Conservation (phyloP, 2,113 vertebrate genomes). For the Xerus inauris region DNA sequence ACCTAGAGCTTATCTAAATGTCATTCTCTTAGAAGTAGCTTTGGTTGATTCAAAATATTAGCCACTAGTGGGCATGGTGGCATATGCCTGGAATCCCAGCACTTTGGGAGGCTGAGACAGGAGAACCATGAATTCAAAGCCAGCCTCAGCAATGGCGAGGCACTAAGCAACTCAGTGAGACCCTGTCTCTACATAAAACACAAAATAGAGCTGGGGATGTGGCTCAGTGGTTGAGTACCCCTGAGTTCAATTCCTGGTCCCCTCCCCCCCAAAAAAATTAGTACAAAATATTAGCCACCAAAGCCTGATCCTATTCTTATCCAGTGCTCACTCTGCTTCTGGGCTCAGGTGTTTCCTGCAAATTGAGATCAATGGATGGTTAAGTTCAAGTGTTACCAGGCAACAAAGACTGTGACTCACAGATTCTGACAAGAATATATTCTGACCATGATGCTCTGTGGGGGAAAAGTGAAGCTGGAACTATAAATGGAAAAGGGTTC, state of each 20-base stretch:
- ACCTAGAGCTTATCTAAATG: slow-evolving; percentile 22
- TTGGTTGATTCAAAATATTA: slow-evolving; percentile 40
- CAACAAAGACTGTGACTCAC: slow-evolving; percentile 17
- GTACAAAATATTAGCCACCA: background rate
- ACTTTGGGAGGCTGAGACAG: too few species aligned
- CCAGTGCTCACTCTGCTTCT: background rate
- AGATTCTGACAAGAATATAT: background rate
- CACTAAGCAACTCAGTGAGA: too few species aligned
- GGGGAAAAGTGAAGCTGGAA: background rate
- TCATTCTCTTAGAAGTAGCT: background rate
- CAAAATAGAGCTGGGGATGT: too few species aligned
- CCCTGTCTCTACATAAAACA: too few species aligned
- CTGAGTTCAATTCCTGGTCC: too few species aligned
- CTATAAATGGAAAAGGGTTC: slow-evolving; percentile 27
- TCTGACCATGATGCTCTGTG: background rate
- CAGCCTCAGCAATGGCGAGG: too few species aligned
- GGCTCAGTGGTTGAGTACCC: too few species aligned
- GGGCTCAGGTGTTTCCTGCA: background rate
- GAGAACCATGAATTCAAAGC: too few species aligned
- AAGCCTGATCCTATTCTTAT: slow-evolving; percentile 46
- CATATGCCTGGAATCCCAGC: too few species aligned
- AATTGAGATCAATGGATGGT: slow-evolving; percentile 48
- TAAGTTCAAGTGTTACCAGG: slow-evolving; percentile 54
- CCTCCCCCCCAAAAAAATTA: too few species aligned
- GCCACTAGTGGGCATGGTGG: too few species aligned